These are phyloP conservation scores for Phoxinus dragarum DNA, from an alignment of 2,797 vertebrate genomes.

Conservation along the genomic window DNA sequence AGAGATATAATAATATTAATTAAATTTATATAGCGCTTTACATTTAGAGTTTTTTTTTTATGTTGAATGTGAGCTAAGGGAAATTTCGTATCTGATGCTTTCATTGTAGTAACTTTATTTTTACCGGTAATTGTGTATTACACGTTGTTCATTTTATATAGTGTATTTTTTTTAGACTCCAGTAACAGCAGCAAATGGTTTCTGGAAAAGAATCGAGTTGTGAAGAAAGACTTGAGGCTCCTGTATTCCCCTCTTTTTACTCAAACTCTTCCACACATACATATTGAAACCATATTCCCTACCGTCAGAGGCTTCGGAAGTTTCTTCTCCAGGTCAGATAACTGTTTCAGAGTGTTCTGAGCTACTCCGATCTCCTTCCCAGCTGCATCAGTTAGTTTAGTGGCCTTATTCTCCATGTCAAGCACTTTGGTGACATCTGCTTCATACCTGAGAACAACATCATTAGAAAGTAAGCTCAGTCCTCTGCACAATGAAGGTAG, in stretches of 20 bases:
- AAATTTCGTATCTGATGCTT: too few species aligned
- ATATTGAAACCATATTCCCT: background rate
- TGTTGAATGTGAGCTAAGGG: too few species aligned
- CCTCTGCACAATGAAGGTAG: background rate
- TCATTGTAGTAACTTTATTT: too few species aligned
- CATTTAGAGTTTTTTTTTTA: too few species aligned
- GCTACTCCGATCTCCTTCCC: constrained; percentile 69
- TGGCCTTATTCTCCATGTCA: constrained; percentile 67
- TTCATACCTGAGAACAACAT: constrained; percentile 69
- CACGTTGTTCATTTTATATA: background rate
- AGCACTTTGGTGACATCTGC: constrained; percentile 63
- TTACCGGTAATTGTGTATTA: too few species aligned
- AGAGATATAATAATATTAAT: too few species aligned
- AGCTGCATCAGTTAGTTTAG: constrained; percentile 65
- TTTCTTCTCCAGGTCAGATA: constrained; percentile 65
- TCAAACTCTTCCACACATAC: background rate
- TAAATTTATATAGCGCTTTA: too few species aligned
- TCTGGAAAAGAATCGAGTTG: background rate
- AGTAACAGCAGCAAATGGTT: background rate
- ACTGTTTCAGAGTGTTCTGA: constrained; percentile 64
- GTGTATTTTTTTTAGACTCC: background rate
- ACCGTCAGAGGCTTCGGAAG: constrained; percentile 71
- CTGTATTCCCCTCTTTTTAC: background rate
- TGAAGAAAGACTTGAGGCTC: background rate
- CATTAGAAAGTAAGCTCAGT: background rate